Base-by-base conservation (phyloP, 2,113 vertebrate species). In the Aspidoscelis tigris region DNA sequence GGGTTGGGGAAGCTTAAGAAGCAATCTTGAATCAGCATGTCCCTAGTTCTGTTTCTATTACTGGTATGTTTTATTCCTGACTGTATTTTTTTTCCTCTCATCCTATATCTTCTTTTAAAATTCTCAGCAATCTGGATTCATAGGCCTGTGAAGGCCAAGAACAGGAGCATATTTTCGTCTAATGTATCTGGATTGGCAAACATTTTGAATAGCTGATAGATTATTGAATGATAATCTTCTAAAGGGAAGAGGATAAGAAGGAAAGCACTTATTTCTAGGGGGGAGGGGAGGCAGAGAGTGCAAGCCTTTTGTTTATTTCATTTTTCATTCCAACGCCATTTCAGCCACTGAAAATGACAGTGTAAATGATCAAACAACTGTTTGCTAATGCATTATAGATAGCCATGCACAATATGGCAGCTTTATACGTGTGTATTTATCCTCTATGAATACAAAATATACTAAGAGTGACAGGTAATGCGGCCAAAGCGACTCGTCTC, bases 381-480 rank as follows among this genome's bases (percentile, higher is more conserved):
- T 86, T 92, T 88, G 41, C 85, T 94, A 89, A 93, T 91, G 82
- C 65, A 89, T 95, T 91, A 91, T 88, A 90, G 92, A 93, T 90
- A 89, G 81, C 86, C 87, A 90, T 88, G 92, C 47, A 87, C 88
- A 87, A 91, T 88, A 93, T 90, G 93, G 89, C 94, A 93, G 90
- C 84, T 93, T 89, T 91, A 91, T 88, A 75, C 92, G 89, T 93
- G 93, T 93, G 73, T 88, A 80, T 90, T 90, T 94, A 93, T 88
- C 87, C 85, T 89, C 69, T 55, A 81, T 82, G 86, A 94, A 94
- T 89, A 71, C 82, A 93, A 94, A 94, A 90, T 90, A 93, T 73
- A 93, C 89, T 79, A 72, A 83, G 93, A 94, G 88, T 94, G 94
- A 92, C 92, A 95, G 90, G 89, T 92, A 95, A 90, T 84, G 89